phyloP scores from a whole-genome alignment of 2,113 vertebrate species.

The Scortum barcoo region DNA sequence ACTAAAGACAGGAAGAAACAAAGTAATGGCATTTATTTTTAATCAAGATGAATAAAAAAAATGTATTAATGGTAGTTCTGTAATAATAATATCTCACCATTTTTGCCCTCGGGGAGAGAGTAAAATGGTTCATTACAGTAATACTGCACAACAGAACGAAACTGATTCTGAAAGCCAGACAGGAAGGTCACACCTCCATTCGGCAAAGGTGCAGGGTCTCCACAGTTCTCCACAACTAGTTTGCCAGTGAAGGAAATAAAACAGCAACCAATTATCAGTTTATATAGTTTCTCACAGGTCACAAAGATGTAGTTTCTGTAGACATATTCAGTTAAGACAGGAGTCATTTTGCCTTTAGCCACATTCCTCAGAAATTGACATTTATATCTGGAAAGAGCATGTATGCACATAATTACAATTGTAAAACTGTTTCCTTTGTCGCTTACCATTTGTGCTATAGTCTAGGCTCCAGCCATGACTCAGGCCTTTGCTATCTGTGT shows the following conservation, averaged over 20 bases:
- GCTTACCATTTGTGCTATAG: conserved; percentile 75
- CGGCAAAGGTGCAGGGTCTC: conserved; percentile 55
- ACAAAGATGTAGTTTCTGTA: not conserved
- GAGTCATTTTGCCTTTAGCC: not conserved
- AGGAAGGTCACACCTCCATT: conserved; percentile 64
- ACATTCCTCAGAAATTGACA: not conserved
- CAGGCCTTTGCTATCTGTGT: conserved; percentile 66
- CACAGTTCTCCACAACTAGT: conserved; percentile 73
- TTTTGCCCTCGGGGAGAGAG: not conserved
- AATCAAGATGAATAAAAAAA: too few species aligned
- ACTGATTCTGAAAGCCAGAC: conserved; percentile 66
- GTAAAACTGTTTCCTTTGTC: not conserved
- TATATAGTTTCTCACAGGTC: not conserved
- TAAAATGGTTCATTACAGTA: conserved; percentile 76
- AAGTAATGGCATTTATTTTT: too few species aligned
- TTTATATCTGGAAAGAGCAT: not conserved
- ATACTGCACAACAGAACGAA: conserved; percentile 72
- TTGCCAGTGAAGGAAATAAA: not conserved
- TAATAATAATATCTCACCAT: conserved; percentile 11
- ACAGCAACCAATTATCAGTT: not conserved
- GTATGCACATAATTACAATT: not conserved
- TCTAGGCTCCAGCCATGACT: conserved; percentile 73
- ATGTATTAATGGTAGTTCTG: too few species aligned
- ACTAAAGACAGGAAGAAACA: conserved; percentile 12
- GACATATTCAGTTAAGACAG: not conserved